Base-by-base conservation (phyloP, 2,797 vertebrate species). In the Enteromius radiatus region DNA sequence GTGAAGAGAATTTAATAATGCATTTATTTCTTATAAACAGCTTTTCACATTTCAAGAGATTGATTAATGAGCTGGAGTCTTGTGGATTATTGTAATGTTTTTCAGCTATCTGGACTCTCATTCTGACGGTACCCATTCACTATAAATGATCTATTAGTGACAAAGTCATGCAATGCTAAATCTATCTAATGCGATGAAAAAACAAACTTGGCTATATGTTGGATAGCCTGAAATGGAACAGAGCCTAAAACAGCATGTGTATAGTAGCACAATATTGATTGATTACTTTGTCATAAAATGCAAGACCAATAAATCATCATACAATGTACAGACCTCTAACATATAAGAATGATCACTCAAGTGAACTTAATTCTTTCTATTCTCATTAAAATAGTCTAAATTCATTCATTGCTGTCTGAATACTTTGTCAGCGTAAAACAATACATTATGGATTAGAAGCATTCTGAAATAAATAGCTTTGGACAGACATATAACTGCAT, bases 391-490 rank as follows among this genome's bases (percentile, higher is more conserved):
- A 38, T 38, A 54, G 33, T 67, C 45, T 36, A 19, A 19, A 67
- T 78, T 38, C 10, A 7, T n/a, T 45, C 7, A 70, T 80, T 70
- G 28, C n/a, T 33, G 31, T 54, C 15, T 54, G 21, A 36, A 67
- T 41, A 3, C 36, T 8, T 59, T 59, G 38, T 52, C 17, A 21
- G 10, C 2, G 49, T 45, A 73, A 61, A 41, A 41, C n/a, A 38
- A 52, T 81, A 41, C 59, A 81, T 74, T 81, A 81, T 54, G 28
- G n/a, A 81, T 52, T 61, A 17, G 14, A 23, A 45, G 17, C 67
- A 54, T 65, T 49, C 31, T 52, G 31, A 74, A 43, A 81, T 75
- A 81, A 75, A 81, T 21, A 36, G 59, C 59, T 81, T 81, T 54
- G 33, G 70, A 81, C 43, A 28, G 56, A 81, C 19, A 64, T 5